Conservation (phyloP, 2,888 invertebrate genomes). For the Agonopterix heracliana region DNA sequence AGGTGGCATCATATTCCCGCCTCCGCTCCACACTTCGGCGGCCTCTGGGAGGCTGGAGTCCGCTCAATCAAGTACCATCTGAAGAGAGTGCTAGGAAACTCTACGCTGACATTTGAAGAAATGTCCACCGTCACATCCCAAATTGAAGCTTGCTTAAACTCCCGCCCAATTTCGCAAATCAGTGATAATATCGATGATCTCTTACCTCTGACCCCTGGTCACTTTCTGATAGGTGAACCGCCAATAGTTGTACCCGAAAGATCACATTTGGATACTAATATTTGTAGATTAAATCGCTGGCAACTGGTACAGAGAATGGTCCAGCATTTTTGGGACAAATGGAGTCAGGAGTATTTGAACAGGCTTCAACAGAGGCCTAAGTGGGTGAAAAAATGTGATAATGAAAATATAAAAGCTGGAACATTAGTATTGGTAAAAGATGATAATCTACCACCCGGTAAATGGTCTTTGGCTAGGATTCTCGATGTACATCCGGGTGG, state of each 20-base stretch:
- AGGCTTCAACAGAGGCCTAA: no score
- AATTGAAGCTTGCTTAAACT: constrained; percentile 17
- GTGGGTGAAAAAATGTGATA: no score
- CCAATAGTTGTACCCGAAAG: constrained; percentile 10
- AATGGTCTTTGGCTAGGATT: background rate
- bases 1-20: constrained; percentile 17
- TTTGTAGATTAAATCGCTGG: constrained; percentile 12
- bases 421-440: no score
- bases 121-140: constrained; percentile 12
- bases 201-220: constrained; percentile 13
- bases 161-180: no score
- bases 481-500: background rate
- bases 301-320: constrained; percentile 11
- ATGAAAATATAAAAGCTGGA: no score
- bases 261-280: constrained; percentile 7
- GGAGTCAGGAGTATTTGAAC: constrained; percentile 1
- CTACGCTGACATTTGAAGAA: constrained; percentile 15
- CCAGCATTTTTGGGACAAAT: constrained; percentile 14
- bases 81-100: constrained; percentile 11
- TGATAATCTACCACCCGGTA: no score
- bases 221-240: constrained; percentile 15
- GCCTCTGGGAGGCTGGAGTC: no score
- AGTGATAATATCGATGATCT: constrained; percentile 5
- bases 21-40: constrained; percentile 16
- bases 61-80: constrained; percentile 9